Evolutionary conservation across 1,140 invertebrate species (phyloP).

Genomic region (Sycobia sp.): DNA sequence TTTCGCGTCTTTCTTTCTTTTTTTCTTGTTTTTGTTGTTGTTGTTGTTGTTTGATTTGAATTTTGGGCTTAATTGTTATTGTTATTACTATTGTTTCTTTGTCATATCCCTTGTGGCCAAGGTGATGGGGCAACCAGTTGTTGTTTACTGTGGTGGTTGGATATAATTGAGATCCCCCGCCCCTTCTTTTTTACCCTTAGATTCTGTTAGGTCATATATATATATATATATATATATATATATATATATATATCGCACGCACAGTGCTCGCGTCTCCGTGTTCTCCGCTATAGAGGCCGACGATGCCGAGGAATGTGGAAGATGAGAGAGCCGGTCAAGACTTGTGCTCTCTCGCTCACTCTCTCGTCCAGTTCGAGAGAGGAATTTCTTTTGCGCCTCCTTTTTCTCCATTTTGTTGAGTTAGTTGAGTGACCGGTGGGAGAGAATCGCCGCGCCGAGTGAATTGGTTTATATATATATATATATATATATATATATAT

Average conservation of each 20-base stretch:
- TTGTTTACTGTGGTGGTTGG: not conserved
- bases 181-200: too few relatives aligned
- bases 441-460: not conserved
- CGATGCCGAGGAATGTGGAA: constrained; percentile 19
- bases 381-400: constrained; percentile 4
- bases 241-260: too few relatives aligned
- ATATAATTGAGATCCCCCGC: not conserved
- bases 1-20: too few relatives aligned
- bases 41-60: too few relatives aligned
- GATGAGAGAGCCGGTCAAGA: not conserved
- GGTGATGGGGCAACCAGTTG: too few relatives aligned
- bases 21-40: too few relatives aligned
- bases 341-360: constrained; percentile 4
- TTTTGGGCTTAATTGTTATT: too few relatives aligned
- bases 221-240: too few relatives aligned
- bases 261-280: not conserved
- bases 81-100: too few relatives aligned
- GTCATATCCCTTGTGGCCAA: too few relatives aligned
- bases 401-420: not conserved
- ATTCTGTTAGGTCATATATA: not conserved
- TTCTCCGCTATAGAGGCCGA: too few relatives aligned
- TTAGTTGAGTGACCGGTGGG: constrained; percentile 1
- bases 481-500: not conserved
- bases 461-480: constrained; percentile 11
- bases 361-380: constrained; percentile 11